A percentile compares a stretch with the other conserved stretches of the same genome.
phyloP scores from a whole-genome alignment of 2,888 invertebrate genomes.

The Trichogramma dendrolimi region DNA sequence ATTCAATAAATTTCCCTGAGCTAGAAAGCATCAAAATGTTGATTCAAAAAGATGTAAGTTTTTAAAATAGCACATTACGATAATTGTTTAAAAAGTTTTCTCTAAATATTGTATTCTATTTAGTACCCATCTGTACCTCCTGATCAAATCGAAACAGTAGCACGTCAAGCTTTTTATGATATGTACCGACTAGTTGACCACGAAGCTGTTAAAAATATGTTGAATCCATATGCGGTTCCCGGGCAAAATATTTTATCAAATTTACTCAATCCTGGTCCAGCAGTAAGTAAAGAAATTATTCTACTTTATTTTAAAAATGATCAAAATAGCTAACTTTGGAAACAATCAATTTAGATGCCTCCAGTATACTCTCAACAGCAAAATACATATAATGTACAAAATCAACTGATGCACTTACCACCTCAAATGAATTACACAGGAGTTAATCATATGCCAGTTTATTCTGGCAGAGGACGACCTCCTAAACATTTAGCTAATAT shows the following conservation, averaged over 20 bases:
- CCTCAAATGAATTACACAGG: constrained; percentile 41
- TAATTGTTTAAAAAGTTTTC: constrained; percentile 7
- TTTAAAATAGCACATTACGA: not conserved
- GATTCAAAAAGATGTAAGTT: constrained; percentile 41
- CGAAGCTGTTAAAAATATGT: constrained; percentile 29
- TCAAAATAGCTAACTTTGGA: not conserved
- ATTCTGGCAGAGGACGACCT: constrained; percentile 28
- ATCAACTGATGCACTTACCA: constrained; percentile 52
- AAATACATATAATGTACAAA: constrained; percentile 47
- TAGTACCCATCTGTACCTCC: constrained; percentile 42
- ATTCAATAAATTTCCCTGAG: constrained; percentile 17
- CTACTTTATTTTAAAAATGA: not conserved
- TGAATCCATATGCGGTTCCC: constrained; percentile 11
- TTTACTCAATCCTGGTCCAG: not conserved
- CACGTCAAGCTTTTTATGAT: constrained; percentile 37
- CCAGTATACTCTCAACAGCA: constrained; percentile 38
- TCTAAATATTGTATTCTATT: constrained; percentile 17
- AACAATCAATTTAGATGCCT: no score
- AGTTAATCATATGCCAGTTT: constrained; percentile 26
- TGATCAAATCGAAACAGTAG: constrained; percentile 37
- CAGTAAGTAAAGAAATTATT: not conserved
- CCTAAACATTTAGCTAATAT: constrained; percentile 24
- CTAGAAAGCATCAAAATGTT: constrained; percentile 31
- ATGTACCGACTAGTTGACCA: constrained; percentile 46
- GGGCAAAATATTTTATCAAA: not conserved